These are phyloP conservation scores for Diphyllodes magnificus DNA, from an alignment of 2,113 vertebrate species.

Conservation along the genomic window DNA sequence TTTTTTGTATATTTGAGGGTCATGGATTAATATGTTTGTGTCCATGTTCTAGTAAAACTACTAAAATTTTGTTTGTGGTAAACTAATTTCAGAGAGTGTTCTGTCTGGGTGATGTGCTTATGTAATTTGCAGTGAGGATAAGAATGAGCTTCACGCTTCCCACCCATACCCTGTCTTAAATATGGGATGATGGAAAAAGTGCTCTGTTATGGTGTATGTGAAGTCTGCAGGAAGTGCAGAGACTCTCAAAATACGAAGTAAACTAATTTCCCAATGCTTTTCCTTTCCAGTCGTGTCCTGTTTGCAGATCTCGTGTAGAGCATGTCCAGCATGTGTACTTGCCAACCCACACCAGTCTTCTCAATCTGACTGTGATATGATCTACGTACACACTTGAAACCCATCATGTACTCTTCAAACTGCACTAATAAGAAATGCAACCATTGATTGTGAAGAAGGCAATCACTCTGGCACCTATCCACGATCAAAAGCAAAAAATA, in stretches of 20 bases:
- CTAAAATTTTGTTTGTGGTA: neutral
- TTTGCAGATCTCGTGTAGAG: slow-evolving; percentile 89
- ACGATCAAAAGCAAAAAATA: neutral
- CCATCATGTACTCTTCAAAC: slow-evolving; percentile 43
- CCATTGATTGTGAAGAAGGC: slow-evolving; percentile 50
- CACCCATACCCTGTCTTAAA: neutral
- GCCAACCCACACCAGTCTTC: slow-evolving; percentile 93
- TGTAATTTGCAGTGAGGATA: rapidly evolving
- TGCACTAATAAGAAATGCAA: slow-evolving; percentile 56
- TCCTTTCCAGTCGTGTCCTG: slow-evolving; percentile 83
- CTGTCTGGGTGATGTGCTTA: neutral
- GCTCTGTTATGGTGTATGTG: neutral
- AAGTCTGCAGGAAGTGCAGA: neutral
- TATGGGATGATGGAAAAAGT: neutral
- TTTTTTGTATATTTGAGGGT: neutral
- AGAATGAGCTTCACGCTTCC: neutral
- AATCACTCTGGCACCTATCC: slow-evolving; percentile 31
- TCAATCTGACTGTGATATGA: slow-evolving; percentile 85
- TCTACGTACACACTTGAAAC: neutral
- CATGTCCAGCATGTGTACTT: slow-evolving; percentile 95
- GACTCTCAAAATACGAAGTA: neutral
- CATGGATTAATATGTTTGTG: neutral
- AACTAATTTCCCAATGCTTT: neutral
- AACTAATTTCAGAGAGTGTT: neutral
- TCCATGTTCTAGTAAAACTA: neutral